Conservation (phyloP, 2,888 invertebrate genomes). For the Pseudococcus viburni region DNA sequence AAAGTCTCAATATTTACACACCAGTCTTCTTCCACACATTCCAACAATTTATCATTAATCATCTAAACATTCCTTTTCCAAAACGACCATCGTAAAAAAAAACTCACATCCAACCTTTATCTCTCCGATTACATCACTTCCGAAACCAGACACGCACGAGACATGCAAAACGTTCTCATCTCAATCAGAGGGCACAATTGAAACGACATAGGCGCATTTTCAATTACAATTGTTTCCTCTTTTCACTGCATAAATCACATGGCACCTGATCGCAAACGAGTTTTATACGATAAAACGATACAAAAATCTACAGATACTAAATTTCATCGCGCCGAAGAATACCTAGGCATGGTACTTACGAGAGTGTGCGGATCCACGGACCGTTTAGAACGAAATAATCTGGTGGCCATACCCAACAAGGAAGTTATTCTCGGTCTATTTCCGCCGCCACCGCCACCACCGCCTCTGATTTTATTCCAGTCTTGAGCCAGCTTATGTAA, state of each 20-base stretch:
- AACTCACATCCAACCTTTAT: neutral
- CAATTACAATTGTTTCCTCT: slow-evolving; percentile 51
- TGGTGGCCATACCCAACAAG: slow-evolving; percentile 65
- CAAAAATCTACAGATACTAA: neutral
- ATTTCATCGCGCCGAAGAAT: slow-evolving; percentile 22
- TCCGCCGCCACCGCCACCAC: slow-evolving; percentile 67
- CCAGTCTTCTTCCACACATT: neutral
- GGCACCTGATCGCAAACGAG: slow-evolving; percentile 38
- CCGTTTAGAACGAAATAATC: slow-evolving; percentile 65
- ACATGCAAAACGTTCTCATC: slow-evolving; percentile 15
- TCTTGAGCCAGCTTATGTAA: slow-evolving; percentile 73
- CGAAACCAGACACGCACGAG: slow-evolving; percentile 30
- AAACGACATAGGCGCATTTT: slow-evolving; percentile 23
- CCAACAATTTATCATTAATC: neutral
- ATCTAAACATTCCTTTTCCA: neutral
- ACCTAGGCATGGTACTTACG: slow-evolving; percentile 26
- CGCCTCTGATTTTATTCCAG: slow-evolving; percentile 71
- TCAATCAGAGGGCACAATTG: neutral
- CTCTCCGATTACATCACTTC: slow-evolving; percentile 9
- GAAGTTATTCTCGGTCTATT: slow-evolving; percentile 70
- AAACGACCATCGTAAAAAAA: neutral
- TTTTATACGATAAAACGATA: slow-evolving; percentile 39
- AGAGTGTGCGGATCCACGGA: slow-evolving; percentile 61
- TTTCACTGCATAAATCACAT: slow-evolving; percentile 18
- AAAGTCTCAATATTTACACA: neutral